phyloP scores from a whole-genome alignment of 2,113 vertebrate species.

The Centropristis striata region DNA sequence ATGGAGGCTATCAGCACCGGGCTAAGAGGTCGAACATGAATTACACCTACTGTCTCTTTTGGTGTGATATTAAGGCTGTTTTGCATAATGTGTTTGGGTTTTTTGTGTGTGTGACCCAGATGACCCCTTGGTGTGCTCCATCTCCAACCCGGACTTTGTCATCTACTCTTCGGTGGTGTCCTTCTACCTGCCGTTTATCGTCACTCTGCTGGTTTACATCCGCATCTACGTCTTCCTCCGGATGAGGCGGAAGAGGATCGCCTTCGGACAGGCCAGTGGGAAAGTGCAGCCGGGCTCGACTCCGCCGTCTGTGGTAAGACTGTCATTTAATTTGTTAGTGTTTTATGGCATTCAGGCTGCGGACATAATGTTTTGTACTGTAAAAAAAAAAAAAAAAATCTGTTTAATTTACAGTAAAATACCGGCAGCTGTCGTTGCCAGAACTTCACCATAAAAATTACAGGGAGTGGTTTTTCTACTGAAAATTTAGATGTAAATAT shows the following conservation, averaged over 20 bases:
- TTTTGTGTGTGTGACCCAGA: slow-evolving; percentile 80
- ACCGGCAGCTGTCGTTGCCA: no score
- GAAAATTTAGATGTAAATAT: no score
- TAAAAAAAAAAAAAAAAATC: no score
- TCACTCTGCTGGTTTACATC: slow-evolving; percentile 93
- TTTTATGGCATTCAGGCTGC: background rate
- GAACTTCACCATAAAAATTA: no score
- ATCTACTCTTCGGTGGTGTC: slow-evolving; percentile 97
- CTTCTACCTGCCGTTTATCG: slow-evolving; percentile 95
- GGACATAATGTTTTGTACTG: no score
- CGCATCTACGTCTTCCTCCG: slow-evolving; percentile 94
- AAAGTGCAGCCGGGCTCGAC: slow-evolving; percentile 81
- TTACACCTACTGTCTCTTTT: background rate
- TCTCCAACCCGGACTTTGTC: slow-evolving; percentile 95
- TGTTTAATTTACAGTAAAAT: no score
- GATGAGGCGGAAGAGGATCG: slow-evolving; percentile 89
- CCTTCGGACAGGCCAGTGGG: slow-evolving; percentile 89
- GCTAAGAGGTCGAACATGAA: slow-evolving; percentile 30
- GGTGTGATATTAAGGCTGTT: slow-evolving; percentile 2
- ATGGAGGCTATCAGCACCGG: background rate
- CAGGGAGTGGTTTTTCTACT: no score
- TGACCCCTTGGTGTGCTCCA: slow-evolving; percentile 92
- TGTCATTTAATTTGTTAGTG: background rate
- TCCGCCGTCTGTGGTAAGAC: slow-evolving; percentile 74
- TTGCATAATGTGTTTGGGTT: slow-evolving; percentile 22